Percentiles rank a stretch among this genome's conserved stretches.
phyloP scores from a whole-genome alignment of 2,797 vertebrate genomes.

The Numenius phaeopus region DNA sequence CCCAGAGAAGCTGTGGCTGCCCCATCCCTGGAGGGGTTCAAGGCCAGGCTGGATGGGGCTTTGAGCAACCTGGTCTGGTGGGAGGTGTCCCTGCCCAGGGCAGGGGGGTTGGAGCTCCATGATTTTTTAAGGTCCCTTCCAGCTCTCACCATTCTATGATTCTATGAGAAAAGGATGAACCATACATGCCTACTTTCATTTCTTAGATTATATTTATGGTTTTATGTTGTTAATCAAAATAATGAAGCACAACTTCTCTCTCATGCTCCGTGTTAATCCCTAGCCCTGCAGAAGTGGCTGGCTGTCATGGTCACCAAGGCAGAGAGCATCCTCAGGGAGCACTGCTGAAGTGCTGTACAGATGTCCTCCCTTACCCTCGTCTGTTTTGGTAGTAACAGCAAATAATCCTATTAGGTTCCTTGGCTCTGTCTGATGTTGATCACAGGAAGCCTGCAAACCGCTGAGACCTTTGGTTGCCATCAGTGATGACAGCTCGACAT shows the following conservation, averaged over 20 bases:
- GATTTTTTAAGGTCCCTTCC: too few species aligned
- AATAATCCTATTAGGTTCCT: background rate
- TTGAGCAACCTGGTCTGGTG: too few species aligned
- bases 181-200: background rate
- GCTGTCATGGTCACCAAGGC: background rate
- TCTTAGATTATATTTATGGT: background rate
- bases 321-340: background rate
- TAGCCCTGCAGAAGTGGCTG: background rate
- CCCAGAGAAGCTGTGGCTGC: too few species aligned
- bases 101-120: too few species aligned
- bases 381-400: background rate
- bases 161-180: background rate
- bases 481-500: fast-evolving
- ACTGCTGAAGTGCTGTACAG: fast-evolving
- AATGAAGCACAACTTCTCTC: background rate
- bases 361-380: background rate
- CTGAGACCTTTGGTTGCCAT: fast-evolving
- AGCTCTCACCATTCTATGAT: too few species aligned
- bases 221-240: background rate
- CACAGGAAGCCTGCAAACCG: background rate
- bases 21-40: too few species aligned
- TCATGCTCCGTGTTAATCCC: background rate
- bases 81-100: too few species aligned
- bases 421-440: background rate
- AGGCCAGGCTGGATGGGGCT: too few species aligned